Evolutionary conservation across 2,113 vertebrate genomes (phyloP), one percentile per base, ranked within the genome.

Genomic region (Echinops telfairi): DNA sequence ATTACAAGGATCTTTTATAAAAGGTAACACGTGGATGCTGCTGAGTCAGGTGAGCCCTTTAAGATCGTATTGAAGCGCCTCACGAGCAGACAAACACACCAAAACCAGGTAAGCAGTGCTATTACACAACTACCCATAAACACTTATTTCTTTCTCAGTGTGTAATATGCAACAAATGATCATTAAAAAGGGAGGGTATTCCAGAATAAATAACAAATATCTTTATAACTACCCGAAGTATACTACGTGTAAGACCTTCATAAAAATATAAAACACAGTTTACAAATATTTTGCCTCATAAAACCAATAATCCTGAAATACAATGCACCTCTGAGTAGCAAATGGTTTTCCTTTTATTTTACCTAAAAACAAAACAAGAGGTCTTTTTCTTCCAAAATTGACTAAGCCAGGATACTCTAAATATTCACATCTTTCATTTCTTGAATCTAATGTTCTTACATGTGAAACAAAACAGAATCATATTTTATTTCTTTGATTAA

Each of bases 401-500:
- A 36, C 36, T 89, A 88, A 89, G 31, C 25, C 70, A 94, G 19
- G n/a, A 92, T 83, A 83, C 76, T 86, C 20, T 47, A 3, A 89
- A 81, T 76, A 93, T 27, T 33, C 19, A 90, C 19, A 83, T 62
- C n/a, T 87, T 89, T 81, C n/a, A 29, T 89, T 19, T 85, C 23
- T 90, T 93, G 91, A 90, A 60, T 25, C 57, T 83, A 84, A 93
- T 60, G 57, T 87, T 91, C 66, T 83, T 15, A 86, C 75, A 58
- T 80, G 19, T 91, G 58, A 64, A 70, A 70, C 38, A n/a, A 40
- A 80, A 6, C 20, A 57, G 40, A 16, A 15, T 43, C 10, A 33
- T 84, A 81, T 83, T 91, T 93, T 64, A 89, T 58, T 47, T 83
- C 43, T 79, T 76, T 94, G 43, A 40, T 86, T 76, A 93, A 81